These are phyloP conservation scores for Philonicus albiceps DNA, from an alignment of 2,888 invertebrate genomes.

Conservation along the genomic window DNA sequence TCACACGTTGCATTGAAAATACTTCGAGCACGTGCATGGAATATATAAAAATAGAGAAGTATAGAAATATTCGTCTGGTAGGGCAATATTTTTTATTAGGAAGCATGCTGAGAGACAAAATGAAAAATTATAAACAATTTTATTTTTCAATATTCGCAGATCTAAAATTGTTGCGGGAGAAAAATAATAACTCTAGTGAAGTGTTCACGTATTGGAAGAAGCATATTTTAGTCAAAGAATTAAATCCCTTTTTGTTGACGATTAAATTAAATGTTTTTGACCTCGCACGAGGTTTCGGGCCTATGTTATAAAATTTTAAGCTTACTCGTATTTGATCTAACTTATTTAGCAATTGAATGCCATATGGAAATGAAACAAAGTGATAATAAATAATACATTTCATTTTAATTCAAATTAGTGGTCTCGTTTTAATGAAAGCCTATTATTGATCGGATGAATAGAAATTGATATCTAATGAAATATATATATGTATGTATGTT, in stretches of 20 bases:
- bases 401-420: not conserved
- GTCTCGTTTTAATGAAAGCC: no score
- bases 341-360: no score
- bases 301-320: not conserved
- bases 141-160: not conserved
- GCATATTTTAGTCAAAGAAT: not conserved
- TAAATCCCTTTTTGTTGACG: not conserved
- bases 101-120: not conserved
- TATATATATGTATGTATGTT: no score
- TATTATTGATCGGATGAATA: no score
- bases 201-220: not conserved
- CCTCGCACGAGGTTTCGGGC: not conserved
- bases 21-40: not conserved
- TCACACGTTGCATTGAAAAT: not conserved
- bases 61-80: not conserved
- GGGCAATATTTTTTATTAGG: not conserved
- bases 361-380: not conserved
- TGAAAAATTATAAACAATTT: not conserved
- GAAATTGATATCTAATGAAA: no score
- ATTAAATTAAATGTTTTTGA: not conserved
- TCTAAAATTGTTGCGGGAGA: not conserved
- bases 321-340: no score
- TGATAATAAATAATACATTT: not conserved
- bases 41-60: not conserved
- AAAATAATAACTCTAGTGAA: not conserved